Percentiles rank a stretch among this genome's conserved stretches.
These are phyloP conservation scores for Heterohyrax brucei DNA, from an alignment of 2,797 vertebrate species.

Conservation along the genomic window DNA sequence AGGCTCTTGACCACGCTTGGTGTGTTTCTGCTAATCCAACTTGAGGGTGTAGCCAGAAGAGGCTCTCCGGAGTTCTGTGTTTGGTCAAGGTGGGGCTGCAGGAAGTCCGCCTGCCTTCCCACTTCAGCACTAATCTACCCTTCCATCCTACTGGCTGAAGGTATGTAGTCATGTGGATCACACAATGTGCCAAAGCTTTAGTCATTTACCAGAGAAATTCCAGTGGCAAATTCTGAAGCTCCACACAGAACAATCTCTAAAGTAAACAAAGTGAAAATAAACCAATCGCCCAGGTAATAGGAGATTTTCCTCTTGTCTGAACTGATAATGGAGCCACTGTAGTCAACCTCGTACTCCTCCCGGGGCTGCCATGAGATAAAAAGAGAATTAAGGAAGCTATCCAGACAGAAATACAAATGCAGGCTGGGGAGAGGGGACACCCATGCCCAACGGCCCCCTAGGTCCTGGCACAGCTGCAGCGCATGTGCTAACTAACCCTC, in stretches of 20 bases:
- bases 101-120: background rate
- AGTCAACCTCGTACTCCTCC: background rate
- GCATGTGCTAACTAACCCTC: no score
- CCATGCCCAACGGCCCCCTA: background rate
- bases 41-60: background rate
- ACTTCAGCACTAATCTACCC: rapidly evolving
- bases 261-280: slow-evolving; percentile 79
- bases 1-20: background rate
- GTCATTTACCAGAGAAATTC: background rate
- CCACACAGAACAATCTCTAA: background rate
- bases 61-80: background rate
- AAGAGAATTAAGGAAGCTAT: no score
- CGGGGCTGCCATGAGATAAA: background rate
- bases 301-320: slow-evolving; percentile 75
- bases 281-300: slow-evolving; percentile 59
- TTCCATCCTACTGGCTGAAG: background rate
- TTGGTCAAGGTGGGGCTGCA: background rate
- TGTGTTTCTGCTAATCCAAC: background rate
- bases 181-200: background rate
- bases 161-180: background rate
- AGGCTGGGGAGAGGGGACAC: background rate
- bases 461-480: background rate
- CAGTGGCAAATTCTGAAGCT: background rate
- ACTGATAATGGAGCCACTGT: slow-evolving; percentile 27
- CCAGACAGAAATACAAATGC: no score